These are phyloP conservation scores for Labroides dimidiatus DNA, from an alignment of 2,797 vertebrate species.

Conservation along the genomic window DNA sequence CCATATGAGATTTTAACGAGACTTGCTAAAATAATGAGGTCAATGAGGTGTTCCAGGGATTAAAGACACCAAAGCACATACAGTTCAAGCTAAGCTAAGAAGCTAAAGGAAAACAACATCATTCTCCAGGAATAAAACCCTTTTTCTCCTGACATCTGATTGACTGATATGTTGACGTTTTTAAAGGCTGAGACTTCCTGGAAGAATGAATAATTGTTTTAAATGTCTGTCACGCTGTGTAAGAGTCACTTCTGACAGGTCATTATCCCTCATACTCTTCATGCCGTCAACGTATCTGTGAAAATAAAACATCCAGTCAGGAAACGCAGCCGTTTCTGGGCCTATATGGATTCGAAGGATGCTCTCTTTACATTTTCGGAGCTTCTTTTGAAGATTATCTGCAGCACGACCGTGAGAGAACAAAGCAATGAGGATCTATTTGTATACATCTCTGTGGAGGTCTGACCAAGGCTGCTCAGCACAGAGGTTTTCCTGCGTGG, in stretches of 20 bases:
- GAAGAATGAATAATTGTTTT: constrained; percentile 14
- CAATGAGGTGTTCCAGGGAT: no score
- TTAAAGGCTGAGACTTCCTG: constrained; percentile 7
- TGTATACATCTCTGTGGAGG: constrained; percentile 47
- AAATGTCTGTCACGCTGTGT: constrained; percentile 9
- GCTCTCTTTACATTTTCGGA: background rate
- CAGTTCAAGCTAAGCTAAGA: no score
- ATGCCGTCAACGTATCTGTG: background rate
- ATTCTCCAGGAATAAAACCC: background rate
- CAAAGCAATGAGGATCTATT: constrained; percentile 28
- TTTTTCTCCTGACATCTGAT: constrained; percentile 1
- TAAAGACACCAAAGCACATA: no score
- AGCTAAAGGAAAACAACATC: background rate
- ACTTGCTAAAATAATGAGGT: no score
- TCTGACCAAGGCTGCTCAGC: constrained; percentile 21
- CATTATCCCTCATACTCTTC: background rate
- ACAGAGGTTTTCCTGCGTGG: constrained; percentile 42
- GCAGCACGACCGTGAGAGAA: background rate
- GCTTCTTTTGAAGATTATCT: background rate
- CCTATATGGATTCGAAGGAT: background rate
- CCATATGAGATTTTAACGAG: no score
- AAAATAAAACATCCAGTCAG: background rate
- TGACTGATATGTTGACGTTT: constrained; percentile 6
- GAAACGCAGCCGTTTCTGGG: background rate
- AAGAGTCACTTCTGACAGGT: constrained; percentile 10